phyloP scores from a whole-genome alignment of 1,140 invertebrate species.

The Gonioctena quinquepunctata region DNA sequence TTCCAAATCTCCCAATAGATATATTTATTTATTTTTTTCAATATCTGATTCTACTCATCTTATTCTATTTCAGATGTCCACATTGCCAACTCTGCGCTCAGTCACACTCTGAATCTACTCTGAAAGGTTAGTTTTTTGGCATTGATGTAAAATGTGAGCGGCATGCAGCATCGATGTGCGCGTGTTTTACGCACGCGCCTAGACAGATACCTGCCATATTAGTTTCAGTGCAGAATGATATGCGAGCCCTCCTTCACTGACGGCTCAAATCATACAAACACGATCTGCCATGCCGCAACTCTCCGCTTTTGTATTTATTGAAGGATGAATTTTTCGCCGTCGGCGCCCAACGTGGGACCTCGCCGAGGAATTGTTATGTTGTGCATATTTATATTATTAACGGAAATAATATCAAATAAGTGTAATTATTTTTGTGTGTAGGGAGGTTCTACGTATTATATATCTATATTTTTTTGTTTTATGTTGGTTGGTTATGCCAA shows the following conservation, averaged over 20 bases:
- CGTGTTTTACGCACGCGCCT: background rate
- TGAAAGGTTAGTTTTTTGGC: constrained; percentile 16
- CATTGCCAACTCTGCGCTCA: constrained; percentile 45
- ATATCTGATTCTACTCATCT: no score
- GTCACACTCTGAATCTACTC: constrained; percentile 40
- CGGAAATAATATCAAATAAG: background rate
- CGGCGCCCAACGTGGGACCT: background rate
- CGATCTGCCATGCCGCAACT: constrained; percentile 14
- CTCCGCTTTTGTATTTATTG: constrained; percentile 15
- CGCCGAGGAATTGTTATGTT: constrained; percentile 6
- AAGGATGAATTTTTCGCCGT: background rate
- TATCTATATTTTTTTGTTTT: constrained; percentile 6
- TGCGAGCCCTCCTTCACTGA: background rate
- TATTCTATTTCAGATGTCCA: constrained; percentile 16
- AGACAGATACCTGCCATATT: constrained; percentile 44
- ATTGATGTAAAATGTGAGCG: constrained; percentile 26
- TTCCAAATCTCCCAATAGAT: no score
- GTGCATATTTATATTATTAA: constrained; percentile 17
- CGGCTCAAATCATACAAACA: background rate
- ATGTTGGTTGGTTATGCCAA: background rate
- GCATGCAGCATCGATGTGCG: constrained; percentile 16
- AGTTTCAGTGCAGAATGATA: constrained; percentile 43
- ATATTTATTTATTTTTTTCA: no score
- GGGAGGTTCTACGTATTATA: constrained; percentile 3
- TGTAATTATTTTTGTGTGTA: background rate